Percentiles rank a stretch among this genome's conserved stretches.
phyloP scores from a whole-genome alignment of 1,140 invertebrate species.

The Macrobrachium rosenbergii region DNA sequence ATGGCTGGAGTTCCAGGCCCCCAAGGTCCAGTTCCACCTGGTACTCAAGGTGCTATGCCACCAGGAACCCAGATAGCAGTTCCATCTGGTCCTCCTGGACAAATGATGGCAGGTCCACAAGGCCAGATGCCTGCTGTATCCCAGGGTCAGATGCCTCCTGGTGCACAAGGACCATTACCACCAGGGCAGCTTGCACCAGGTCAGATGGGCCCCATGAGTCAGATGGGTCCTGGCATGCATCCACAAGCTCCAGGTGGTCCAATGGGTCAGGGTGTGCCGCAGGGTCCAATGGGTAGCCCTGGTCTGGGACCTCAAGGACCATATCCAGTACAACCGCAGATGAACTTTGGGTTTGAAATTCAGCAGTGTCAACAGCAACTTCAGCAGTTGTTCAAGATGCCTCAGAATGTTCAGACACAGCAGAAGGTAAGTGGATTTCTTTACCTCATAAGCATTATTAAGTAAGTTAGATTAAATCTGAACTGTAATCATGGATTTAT shows the following conservation, averaged over 20 bases:
- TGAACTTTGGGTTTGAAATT: slow-evolving; percentile 59
- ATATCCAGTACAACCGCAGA: slow-evolving; percentile 49
- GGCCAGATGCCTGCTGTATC: not conserved
- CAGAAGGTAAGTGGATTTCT: slow-evolving; percentile 52
- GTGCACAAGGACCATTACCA: not conserved
- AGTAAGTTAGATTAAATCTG: too few species aligned
- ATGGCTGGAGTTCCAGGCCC: not conserved
- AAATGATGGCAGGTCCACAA: not conserved
- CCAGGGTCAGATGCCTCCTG: not conserved
- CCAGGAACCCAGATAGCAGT: not conserved
- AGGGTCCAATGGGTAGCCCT: slow-evolving; percentile 21
- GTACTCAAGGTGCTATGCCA: too few species aligned
- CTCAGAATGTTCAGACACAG: slow-evolving; percentile 63
- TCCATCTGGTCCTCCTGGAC: not conserved
- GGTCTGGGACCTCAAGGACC: slow-evolving; percentile 23
- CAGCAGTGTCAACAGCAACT: slow-evolving; percentile 65
- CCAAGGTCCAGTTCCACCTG: too few species aligned
- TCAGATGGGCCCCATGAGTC: slow-evolving; percentile 45
- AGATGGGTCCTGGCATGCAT: slow-evolving; percentile 13
- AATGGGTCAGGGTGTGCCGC: slow-evolving; percentile 21
- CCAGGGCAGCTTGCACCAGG: slow-evolving; percentile 1
- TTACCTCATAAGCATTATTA: not conserved
- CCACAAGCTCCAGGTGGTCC: slow-evolving; percentile 7
- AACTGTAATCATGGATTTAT: too few species aligned
- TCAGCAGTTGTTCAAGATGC: slow-evolving; percentile 64